Percentiles rank a stretch among this genome's conserved stretches.
phyloP scores from a whole-genome alignment of 2,113 vertebrate genomes.

The Ceyx margarethae region DNA sequence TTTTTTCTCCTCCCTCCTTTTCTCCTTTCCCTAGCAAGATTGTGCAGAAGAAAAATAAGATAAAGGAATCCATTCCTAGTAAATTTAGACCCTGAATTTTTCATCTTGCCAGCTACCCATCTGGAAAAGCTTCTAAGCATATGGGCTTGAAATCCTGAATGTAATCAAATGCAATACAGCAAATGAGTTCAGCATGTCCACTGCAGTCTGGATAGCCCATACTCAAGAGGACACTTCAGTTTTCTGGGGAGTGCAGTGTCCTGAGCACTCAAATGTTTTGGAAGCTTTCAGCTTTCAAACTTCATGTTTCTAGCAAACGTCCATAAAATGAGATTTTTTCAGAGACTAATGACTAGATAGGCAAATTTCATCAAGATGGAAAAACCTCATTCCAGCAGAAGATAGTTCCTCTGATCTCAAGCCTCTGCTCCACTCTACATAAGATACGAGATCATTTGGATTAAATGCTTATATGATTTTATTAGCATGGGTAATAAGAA shows the following conservation, averaged over 20 bases:
- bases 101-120: background rate
- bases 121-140: background rate
- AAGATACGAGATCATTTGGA: background rate
- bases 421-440: background rate
- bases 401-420: background rate
- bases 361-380: background rate
- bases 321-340: conserved; percentile 10
- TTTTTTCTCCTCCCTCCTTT: background rate
- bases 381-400: background rate
- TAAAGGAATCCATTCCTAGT: background rate
- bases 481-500: background rate
- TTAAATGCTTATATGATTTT: background rate
- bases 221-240: background rate
- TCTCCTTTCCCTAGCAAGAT: background rate
- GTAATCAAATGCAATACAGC: background rate
- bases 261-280: background rate
- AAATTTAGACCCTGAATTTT: background rate
- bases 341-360: background rate
- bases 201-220: background rate
- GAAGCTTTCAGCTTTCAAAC: background rate
- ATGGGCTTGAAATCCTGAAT: background rate
- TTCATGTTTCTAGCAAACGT: background rate
- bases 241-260: background rate
- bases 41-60: background rate
- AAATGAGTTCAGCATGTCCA: background rate